These are phyloP conservation scores for Abrostola triplasia DNA, from an alignment of 2,888 invertebrate species.

Conservation along the genomic window DNA sequence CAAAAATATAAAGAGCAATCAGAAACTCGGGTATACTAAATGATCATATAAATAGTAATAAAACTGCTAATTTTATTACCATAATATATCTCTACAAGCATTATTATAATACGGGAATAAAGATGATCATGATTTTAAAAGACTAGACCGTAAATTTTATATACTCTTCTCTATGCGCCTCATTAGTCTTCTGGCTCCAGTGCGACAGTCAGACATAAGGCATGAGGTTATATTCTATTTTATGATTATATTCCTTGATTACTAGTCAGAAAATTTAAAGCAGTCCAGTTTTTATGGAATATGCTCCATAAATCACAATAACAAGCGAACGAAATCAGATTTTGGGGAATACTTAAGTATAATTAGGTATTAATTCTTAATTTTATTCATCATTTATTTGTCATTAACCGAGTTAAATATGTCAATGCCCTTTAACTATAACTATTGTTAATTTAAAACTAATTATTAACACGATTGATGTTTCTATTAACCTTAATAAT, in stretches of 20 bases:
- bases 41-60: conserved; percentile 12
- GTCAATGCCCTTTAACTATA: conserved; percentile 52
- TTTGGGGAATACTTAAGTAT: too few species aligned
- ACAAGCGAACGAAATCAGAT: too few species aligned
- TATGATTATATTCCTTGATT: too few species aligned
- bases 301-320: too few species aligned
- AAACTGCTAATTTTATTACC: conserved; percentile 2
- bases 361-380: conserved; percentile 9
- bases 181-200: too few species aligned
- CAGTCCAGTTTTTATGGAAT: too few species aligned
- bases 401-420: conserved; percentile 68
- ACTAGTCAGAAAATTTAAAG: too few species aligned
- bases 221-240: too few species aligned
- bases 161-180: too few species aligned
- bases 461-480: conserved; percentile 32
- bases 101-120: not conserved
- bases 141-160: too few species aligned
- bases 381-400: conserved; percentile 49
- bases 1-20: conserved; percentile 46
- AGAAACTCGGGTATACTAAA: conserved; percentile 10
- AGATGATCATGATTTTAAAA: not conserved
- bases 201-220: too few species aligned
- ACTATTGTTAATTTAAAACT: conserved; percentile 50
- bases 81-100: not conserved
- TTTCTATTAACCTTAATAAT: conserved; percentile 69